Conservation (phyloP, 2,113 vertebrate genomes). For the Neogale vison region DNA sequence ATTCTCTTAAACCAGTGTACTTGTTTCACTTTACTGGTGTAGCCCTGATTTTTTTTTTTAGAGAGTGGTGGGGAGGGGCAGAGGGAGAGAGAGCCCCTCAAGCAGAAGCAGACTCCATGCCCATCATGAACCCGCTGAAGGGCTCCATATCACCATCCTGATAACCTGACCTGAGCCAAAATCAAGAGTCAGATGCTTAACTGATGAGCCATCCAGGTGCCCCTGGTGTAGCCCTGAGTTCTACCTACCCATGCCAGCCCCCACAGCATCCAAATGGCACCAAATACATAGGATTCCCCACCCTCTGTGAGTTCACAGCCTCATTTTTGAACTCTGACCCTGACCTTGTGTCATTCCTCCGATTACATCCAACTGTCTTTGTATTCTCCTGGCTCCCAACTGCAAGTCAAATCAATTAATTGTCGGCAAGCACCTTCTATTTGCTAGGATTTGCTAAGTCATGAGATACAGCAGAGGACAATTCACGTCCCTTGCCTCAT, state of each 20-base stretch:
- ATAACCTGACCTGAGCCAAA: background rate
- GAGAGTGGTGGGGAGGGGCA: background rate
- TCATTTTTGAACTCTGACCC: background rate
- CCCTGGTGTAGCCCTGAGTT: background rate
- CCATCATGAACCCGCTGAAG: background rate
- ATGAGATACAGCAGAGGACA: rapidly evolving
- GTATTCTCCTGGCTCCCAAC: background rate
- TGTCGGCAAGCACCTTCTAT: background rate
- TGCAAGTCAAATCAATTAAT: background rate
- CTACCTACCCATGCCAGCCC: background rate
- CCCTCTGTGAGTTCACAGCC: background rate
- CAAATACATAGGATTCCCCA: background rate
- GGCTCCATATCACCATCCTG: background rate
- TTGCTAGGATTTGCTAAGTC: background rate
- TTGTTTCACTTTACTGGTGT: background rate
- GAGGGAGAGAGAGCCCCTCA: background rate
- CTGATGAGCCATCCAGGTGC: background rate
- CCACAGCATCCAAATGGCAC: background rate
- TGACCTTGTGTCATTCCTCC: background rate
- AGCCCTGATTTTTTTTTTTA: background rate
- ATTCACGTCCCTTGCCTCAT: background rate
- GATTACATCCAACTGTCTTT: background rate
- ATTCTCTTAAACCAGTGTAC: background rate
- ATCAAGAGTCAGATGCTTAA: background rate
- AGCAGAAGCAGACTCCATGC: background rate